phyloP scores from a whole-genome alignment of 1,140 invertebrate species.

The Octopus bimaculoides region DNA sequence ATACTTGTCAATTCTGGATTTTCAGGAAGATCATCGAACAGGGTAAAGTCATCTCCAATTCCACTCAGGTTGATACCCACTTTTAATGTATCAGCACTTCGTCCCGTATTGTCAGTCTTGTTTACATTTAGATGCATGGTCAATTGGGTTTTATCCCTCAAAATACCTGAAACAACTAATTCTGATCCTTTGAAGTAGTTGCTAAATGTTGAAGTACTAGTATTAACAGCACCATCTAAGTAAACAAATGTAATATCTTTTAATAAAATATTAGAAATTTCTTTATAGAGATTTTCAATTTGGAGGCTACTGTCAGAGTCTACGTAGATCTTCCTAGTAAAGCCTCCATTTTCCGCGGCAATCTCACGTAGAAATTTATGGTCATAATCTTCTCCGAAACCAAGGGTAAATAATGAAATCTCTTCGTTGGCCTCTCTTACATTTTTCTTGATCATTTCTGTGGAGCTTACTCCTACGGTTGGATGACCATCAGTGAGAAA shows the following conservation, averaged over 20 bases:
- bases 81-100: too few relatives aligned
- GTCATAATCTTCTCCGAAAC: slow-evolving; percentile 71
- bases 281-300: slow-evolving; percentile 69
- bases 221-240: slow-evolving; percentile 59
- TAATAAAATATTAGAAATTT: slow-evolving; percentile 70
- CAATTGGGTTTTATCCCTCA: too few relatives aligned
- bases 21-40: too few relatives aligned
- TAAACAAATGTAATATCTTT: slow-evolving; percentile 67
- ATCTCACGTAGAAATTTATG: slow-evolving; percentile 67
- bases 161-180: slow-evolving; percentile 37
- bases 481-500: slow-evolving; percentile 76
- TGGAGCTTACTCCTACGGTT: slow-evolving; percentile 64
- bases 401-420: slow-evolving; percentile 64
- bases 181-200: slow-evolving; percentile 47
- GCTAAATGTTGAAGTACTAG: slow-evolving; percentile 30
- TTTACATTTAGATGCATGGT: too few relatives aligned
- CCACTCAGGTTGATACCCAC: too few relatives aligned
- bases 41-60: too few relatives aligned
- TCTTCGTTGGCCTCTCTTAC: slow-evolving; percentile 33
- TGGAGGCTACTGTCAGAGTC: slow-evolving; percentile 70
- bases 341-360: slow-evolving; percentile 67
- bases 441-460: slow-evolving; percentile 61
- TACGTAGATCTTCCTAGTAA: slow-evolving; percentile 73
- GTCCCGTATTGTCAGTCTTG: too few relatives aligned
- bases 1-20: too few relatives aligned